These are phyloP conservation scores for Crenuchus spilurus DNA, from an alignment of 2,797 vertebrate genomes.

Conservation along the genomic window DNA sequence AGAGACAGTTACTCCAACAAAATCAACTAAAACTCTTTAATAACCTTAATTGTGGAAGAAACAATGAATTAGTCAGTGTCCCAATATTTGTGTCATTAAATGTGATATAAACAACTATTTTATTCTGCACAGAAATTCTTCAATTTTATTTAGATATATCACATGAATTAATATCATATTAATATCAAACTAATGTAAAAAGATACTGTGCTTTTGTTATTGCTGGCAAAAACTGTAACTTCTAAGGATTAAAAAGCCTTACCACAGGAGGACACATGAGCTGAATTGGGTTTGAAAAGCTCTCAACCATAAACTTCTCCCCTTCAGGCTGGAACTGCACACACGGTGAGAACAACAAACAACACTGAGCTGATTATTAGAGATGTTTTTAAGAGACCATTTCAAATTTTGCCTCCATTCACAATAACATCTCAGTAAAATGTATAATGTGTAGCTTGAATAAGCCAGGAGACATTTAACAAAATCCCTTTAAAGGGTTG, in stretches of 20 bases:
- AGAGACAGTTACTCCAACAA: too few species aligned
- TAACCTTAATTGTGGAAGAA: too few species aligned
- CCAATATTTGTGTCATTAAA: too few species aligned
- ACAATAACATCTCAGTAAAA: background rate
- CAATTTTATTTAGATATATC: too few species aligned
- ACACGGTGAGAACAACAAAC: background rate
- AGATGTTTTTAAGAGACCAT: background rate
- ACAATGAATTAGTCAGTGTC: too few species aligned
- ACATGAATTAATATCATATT: too few species aligned
- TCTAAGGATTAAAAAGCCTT: too few species aligned
- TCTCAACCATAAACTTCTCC: conserved; percentile 74
- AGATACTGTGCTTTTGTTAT: too few species aligned
- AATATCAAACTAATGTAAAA: background rate
- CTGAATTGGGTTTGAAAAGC: conserved; percentile 76
- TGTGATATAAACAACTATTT: too few species aligned
- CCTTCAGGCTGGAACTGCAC: conserved; percentile 79
- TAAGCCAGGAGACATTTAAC: background rate
- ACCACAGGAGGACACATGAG: conserved; percentile 80
- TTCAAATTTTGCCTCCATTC: background rate
- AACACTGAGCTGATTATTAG: background rate
- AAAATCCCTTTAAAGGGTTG: background rate
- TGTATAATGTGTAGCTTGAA: background rate
- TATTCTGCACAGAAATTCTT: too few species aligned
- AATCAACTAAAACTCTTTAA: too few species aligned
- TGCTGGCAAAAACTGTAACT: too few species aligned